Percentiles rank a stretch among this genome's conserved stretches.
Evolutionary conservation across 2,797 vertebrate genomes (phyloP).

Genomic region (Micromesistius poutassou): DNA sequence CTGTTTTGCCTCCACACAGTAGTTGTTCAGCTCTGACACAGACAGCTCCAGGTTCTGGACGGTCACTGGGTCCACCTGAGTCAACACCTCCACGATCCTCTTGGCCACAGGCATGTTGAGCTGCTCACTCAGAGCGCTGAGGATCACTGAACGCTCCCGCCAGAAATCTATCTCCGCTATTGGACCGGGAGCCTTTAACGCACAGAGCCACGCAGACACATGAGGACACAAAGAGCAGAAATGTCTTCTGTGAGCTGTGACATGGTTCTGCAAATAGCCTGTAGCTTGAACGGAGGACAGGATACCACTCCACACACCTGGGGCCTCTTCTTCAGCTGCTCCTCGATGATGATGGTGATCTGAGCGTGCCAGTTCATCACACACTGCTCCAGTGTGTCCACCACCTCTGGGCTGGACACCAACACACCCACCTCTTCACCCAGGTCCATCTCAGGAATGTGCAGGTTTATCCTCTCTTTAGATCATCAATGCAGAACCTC

Average conservation of each 20-base stretch:
- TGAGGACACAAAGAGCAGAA: background rate
- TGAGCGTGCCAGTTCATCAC: conserved; percentile 84
- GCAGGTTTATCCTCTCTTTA: conserved; percentile 77
- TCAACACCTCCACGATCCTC: conserved; percentile 80
- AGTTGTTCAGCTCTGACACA: conserved; percentile 75
- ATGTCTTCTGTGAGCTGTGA: background rate
- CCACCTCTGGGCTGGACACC: conserved; percentile 54
- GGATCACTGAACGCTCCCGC: conserved; percentile 75
- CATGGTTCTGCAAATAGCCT: background rate
- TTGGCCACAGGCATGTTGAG: conserved; percentile 76
- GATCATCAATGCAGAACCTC: conserved; percentile 3
- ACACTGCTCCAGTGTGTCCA: conserved; percentile 79
- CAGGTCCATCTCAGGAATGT: conserved; percentile 81
- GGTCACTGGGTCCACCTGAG: conserved; percentile 63
- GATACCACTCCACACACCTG: conserved; percentile 69
- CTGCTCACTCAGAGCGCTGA: conserved; percentile 81
- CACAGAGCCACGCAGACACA: background rate
- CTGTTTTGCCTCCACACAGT: conserved; percentile 78
- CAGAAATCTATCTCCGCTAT: conserved; percentile 87
- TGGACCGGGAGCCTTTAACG: conserved; percentile 73
- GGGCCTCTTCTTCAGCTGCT: conserved; percentile 78
- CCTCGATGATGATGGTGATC: conserved; percentile 77
- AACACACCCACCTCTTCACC: conserved; percentile 66
- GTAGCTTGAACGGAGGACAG: background rate
- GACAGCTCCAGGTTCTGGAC: conserved; percentile 71